These are phyloP conservation scores for Micromys minutus DNA, from an alignment of 2,113 vertebrate species.

Conservation along the genomic window DNA sequence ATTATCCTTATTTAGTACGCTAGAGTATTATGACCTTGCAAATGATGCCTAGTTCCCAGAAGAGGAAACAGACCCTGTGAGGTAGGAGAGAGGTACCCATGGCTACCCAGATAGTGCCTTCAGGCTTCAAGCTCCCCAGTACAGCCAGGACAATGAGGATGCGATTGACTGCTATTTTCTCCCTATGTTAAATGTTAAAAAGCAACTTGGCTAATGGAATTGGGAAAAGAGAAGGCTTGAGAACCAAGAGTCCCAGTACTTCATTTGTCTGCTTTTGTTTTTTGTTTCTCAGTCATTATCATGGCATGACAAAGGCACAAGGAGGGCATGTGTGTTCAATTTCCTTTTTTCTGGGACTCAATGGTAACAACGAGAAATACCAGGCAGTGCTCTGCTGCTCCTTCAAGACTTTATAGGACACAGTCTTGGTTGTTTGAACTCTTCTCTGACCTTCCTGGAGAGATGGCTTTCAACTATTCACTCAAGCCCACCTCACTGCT, in stretches of 20 bases:
- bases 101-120: background rate
- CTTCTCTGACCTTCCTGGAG: background rate
- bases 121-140: background rate
- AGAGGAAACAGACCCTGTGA: background rate
- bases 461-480: background rate
- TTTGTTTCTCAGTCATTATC: background rate
- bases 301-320: conserved; percentile 39
- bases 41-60: background rate
- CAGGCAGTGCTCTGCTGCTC: background rate
- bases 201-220: background rate
- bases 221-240: background rate
- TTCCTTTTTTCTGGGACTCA: background rate
- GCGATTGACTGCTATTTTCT: background rate
- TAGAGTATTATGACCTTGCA: background rate
- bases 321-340: background rate
- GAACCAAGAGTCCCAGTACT: background rate
- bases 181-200: background rate
- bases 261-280: background rate
- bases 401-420: no score
- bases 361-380: background rate
- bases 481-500: background rate
- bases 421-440: background rate
- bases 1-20: background rate
- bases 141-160: background rate
- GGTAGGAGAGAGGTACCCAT: background rate